A percentile compares a stretch with the other conserved stretches of the same genome.
These are phyloP conservation scores for Chamaea fasciata DNA, from an alignment of 2,113 vertebrate species.

Conservation along the genomic window DNA sequence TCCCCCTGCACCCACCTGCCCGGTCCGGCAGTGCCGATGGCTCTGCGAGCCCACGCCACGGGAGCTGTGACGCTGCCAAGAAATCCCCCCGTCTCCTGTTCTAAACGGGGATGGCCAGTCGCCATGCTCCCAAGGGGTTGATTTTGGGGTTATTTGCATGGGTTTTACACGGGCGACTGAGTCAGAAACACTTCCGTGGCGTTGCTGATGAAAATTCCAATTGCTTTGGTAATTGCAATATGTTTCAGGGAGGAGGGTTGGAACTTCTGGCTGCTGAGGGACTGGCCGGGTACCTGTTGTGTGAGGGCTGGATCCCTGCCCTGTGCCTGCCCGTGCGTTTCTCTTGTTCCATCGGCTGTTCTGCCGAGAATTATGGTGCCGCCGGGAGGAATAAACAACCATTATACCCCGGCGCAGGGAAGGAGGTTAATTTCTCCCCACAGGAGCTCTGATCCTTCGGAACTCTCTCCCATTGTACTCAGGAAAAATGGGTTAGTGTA, in stretches of 20 bases:
- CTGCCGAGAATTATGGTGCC: background rate
- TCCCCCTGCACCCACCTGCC: accelerated
- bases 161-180: background rate
- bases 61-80: accelerated
- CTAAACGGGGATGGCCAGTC: accelerated
- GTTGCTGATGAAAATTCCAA: slow-evolving; percentile 13
- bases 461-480: background rate
- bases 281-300: background rate
- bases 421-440: background rate
- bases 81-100: accelerated
- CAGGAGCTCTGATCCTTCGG: background rate
- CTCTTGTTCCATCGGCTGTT: background rate
- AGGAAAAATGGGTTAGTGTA: background rate
- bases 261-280: background rate
- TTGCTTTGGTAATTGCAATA: slow-evolving; percentile 35
- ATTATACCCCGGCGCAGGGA: accelerated
- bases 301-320: background rate
- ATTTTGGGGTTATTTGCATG: background rate
- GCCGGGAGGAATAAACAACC: background rate
- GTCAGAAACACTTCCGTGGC: background rate
- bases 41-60: too few species aligned
- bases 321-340: accelerated
- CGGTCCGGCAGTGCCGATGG: accelerated
- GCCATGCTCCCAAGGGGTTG: accelerated
- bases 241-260: slow-evolving; percentile 25